These are phyloP conservation scores for Amblyornis subalaris DNA, from an alignment of 2,113 vertebrate genomes.

Conservation along the genomic window DNA sequence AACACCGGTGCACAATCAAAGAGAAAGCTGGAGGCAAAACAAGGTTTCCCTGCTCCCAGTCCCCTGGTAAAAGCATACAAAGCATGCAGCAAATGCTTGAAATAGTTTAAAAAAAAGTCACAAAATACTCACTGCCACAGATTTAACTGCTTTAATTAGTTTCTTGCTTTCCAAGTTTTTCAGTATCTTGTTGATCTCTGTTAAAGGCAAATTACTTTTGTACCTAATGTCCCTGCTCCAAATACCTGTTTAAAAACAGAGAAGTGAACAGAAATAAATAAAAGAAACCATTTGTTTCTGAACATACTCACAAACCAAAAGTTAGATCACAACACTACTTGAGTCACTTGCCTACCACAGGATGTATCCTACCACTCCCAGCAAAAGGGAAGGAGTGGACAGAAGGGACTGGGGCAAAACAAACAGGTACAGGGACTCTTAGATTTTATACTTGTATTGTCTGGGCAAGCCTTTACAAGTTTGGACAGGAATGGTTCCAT, in stretches of 20 bases:
- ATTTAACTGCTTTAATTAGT: slow-evolving; percentile 97
- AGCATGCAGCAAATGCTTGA: neutral
- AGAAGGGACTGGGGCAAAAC: neutral
- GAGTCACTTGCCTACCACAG: neutral
- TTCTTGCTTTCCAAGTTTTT: slow-evolving; percentile 99
- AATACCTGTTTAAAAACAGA: slow-evolving; percentile 78
- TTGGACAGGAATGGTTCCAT: neutral
- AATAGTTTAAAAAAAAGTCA: neutral
- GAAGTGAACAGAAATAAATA: neutral
- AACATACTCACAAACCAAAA: neutral
- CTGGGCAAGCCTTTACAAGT: neutral
- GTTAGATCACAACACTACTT: neutral
- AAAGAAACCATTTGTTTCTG: neutral
- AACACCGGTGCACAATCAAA: neutral
- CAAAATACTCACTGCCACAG: slow-evolving; percentile 89
- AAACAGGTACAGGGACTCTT: neutral
- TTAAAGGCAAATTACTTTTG: slow-evolving; percentile 97
- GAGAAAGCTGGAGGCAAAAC: neutral
- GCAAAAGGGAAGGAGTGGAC: neutral
- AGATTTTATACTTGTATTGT: neutral
- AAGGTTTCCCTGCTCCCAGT: neutral
- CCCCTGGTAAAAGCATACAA: neutral
- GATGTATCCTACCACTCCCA: neutral
- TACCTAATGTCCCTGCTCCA: slow-evolving; percentile 97
- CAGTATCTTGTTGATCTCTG: slow-evolving; percentile 97